A percentile compares a stretch with the other conserved stretches of the same genome.
These are phyloP conservation scores for Cotesia congregata DNA, from an alignment of 2,888 invertebrate species.

Conservation along the genomic window DNA sequence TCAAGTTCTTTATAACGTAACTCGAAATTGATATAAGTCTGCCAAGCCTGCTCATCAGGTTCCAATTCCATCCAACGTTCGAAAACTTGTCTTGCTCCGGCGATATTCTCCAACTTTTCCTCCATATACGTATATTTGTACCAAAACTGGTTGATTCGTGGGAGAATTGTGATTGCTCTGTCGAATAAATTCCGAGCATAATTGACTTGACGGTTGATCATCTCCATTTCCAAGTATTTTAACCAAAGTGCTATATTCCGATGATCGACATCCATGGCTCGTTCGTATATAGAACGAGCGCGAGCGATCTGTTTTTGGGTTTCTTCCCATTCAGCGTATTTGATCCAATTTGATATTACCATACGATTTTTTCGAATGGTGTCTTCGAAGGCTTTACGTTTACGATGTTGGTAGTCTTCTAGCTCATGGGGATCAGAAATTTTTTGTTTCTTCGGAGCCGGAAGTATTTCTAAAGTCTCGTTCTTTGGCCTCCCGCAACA, in stretches of 20 bases:
- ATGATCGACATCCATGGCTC: constrained; percentile 97
- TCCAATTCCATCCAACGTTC: constrained; percentile 99
- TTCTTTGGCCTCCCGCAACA: constrained; percentile 98
- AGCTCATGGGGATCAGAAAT: constrained; percentile 98
- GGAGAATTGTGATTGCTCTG: constrained; percentile 95
- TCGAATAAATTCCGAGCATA: constrained; percentile 99
- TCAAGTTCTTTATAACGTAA: constrained; percentile 96
- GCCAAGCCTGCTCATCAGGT: constrained; percentile 99
- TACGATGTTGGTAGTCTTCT: constrained; percentile 94
- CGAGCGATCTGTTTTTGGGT: constrained; percentile 95
- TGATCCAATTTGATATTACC: constrained; percentile 98
- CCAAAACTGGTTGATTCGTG: constrained; percentile 99
- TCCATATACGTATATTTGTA: constrained; percentile 99
- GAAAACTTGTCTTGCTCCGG: constrained; percentile 87
- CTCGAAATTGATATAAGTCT: constrained; percentile 99
- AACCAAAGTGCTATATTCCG: constrained; percentile 97
- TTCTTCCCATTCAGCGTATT: constrained; percentile 99
- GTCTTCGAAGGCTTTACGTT: constrained; percentile 97
- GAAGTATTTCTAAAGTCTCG: constrained; percentile 96
- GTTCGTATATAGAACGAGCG: constrained; percentile 95
- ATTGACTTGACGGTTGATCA: constrained; percentile 95
- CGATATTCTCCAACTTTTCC: constrained; percentile 97
- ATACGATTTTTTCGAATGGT: constrained; percentile 95
- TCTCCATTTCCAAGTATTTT: constrained; percentile 99
- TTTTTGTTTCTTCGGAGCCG: constrained; percentile 98